phyloP scores from a whole-genome alignment of 2,888 invertebrate species.

The Parnassius apollo region DNA sequence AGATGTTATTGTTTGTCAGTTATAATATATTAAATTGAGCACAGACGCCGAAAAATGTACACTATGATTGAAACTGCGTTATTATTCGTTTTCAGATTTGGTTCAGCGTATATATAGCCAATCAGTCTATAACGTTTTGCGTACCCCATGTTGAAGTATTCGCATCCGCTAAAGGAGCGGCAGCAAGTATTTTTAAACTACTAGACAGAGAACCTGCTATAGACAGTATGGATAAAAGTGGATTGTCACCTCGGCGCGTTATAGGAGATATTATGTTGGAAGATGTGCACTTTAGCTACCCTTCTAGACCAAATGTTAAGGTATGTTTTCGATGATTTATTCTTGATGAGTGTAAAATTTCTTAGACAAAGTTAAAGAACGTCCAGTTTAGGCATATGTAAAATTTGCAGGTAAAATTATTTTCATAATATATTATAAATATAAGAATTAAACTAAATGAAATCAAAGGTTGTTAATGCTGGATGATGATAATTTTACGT shows the following conservation, averaged over 20 bases:
- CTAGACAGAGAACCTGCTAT: constrained; percentile 87
- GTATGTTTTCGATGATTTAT: constrained; percentile 46
- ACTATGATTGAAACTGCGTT: too few relatives aligned
- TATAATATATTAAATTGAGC: too few relatives aligned
- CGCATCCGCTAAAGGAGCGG: constrained; percentile 86
- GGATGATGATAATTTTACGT: too few relatives aligned
- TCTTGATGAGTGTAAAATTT: too few relatives aligned
- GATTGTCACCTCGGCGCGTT: constrained; percentile 80
- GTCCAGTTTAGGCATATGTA: too few relatives aligned
- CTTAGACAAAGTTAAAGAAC: too few relatives aligned
- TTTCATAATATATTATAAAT: too few relatives aligned
- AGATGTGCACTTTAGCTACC: constrained; percentile 88
- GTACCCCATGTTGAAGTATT: constrained; percentile 89
- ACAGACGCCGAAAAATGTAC: too few relatives aligned
- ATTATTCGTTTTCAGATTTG: constrained; percentile 73
- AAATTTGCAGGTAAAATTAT: too few relatives aligned
- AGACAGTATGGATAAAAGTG: constrained; percentile 83
- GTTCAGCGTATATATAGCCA: constrained; percentile 88
- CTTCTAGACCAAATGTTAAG: constrained; percentile 87
- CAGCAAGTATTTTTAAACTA: constrained; percentile 85
- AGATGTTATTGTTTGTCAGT: too few relatives aligned
- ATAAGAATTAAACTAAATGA: too few relatives aligned
- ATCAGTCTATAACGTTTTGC: constrained; percentile 88
- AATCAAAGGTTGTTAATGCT: too few relatives aligned
- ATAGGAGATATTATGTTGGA: constrained; percentile 86